Percentiles rank a stretch among this genome's conserved stretches.
These are phyloP conservation scores for Cyprinodon brontotheroides DNA, from an alignment of 2,113 vertebrate species.

Conservation along the genomic window DNA sequence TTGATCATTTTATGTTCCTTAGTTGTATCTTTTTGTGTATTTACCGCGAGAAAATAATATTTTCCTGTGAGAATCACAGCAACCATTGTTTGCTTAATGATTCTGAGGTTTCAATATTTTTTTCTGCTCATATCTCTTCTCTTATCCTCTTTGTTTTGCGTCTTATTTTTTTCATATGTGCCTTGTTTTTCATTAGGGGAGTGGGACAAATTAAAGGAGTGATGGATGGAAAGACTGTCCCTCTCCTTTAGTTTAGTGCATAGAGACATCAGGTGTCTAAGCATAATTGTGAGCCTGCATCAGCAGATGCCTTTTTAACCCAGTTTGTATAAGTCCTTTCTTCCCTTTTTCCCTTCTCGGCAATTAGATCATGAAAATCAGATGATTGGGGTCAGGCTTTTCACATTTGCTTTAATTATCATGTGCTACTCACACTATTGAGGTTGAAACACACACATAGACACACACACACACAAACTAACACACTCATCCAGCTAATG, in stretches of 20 bases:
- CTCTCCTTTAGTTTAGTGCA: conserved; percentile 10
- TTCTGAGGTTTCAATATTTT: neutral
- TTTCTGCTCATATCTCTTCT: neutral
- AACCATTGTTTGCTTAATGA: neutral
- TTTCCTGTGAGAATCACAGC: too few species aligned
- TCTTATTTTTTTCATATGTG: neutral
- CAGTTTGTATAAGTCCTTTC: neutral
- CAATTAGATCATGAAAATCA: conserved; percentile 31
- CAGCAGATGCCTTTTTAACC: conserved; percentile 17
- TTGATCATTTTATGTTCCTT: too few species aligned
- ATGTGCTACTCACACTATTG: conserved; percentile 48
- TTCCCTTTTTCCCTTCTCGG: conserved; percentile 18
- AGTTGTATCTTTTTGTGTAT: too few species aligned
- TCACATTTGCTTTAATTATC: conserved; percentile 58
- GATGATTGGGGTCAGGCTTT: conserved; percentile 28
- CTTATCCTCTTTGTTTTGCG: neutral
- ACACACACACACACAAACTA: conserved; percentile 27
- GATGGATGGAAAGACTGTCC: conserved; percentile 37
- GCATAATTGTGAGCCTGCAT: neutral
- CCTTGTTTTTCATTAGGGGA: conserved; percentile 25
- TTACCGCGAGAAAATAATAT: too few species aligned
- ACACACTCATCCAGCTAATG: conserved; percentile 70
- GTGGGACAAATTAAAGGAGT: conserved; percentile 34
- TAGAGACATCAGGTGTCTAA: conserved; percentile 12
- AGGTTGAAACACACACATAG: conserved; percentile 11